Base-by-base conservation (phyloP, 2,888 invertebrate genomes). In the Hybos culiciformis region DNA sequence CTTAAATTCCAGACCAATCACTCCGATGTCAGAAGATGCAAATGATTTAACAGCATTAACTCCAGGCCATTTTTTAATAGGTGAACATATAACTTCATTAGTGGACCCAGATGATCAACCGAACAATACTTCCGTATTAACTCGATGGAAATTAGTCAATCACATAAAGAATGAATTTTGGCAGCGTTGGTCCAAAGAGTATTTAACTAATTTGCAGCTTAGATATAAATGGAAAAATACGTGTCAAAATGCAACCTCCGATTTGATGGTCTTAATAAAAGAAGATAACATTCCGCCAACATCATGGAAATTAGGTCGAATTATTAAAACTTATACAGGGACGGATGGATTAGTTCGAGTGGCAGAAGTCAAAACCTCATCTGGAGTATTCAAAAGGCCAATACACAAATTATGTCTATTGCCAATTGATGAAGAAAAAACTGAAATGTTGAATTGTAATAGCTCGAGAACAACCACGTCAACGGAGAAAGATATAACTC, bases 1-100 rank as follows among this genome's bases (percentile, higher is more conserved):
- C 26, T 41, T 55, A 12, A 54, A 53, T 39, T 51, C 54, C 9
- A 44, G 51, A 5, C 51, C 53, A 3, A 18, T 51, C 12, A 44
- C 46, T 5, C 39, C 49, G 7, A 9, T 50, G 21, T 49, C 48
- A 9, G 37, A 46, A 15, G 47, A 51, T 33, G 49, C 51, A 7
- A 51, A 50, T 42, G 50, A 51, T 36, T n/a, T 29, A 12, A n/a
- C 12, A 29, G 29, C 29, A n/a, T n/a, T 29, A n/a, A 29, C n/a
- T n/a, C 29, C 29, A n/a, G 29, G 29, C n/a, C 29, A 29, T n/a
- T 29, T 29, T 29, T n/a, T 29, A n/a, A 29, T 29, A 29, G 29
- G 29, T 29, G 29, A 12, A 29, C 29, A 12, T n/a, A 29, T 29
- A 12, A 29, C 29, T n/a, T 29, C 29, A 29, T 29, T 29, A n/a